Evolutionary conservation across 2,888 invertebrate genomes (phyloP).

Genomic region (Spicauda simplicius): DNA sequence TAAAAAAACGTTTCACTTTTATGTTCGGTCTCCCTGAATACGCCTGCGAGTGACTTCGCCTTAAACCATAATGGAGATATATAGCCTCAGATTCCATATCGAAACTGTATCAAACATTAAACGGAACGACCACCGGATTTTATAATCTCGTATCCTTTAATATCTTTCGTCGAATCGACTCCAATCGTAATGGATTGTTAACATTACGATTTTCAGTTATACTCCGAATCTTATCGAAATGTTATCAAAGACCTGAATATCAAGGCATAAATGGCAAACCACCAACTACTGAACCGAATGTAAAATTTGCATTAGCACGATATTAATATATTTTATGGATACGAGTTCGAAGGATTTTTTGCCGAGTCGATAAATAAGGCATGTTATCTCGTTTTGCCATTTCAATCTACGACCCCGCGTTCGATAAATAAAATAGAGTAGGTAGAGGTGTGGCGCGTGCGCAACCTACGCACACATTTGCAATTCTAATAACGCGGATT

Average conservation of each 20-base stretch:
- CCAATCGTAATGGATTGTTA: constrained; percentile 29
- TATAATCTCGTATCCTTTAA: constrained; percentile 40
- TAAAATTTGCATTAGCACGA: constrained; percentile 33
- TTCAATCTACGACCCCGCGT: constrained; percentile 33
- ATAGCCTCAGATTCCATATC: constrained; percentile 22
- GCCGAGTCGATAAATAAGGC: constrained; percentile 32
- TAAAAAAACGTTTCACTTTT: constrained; percentile 30
- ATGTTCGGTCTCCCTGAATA: constrained; percentile 39
- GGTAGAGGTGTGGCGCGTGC: constrained; percentile 65
- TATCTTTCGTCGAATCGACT: constrained; percentile 36
- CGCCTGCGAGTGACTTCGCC: constrained; percentile 3
- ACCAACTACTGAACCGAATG: constrained; percentile 22
- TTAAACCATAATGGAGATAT: constrained; percentile 36
- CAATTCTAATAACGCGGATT: constrained; percentile 59
- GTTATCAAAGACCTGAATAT: constrained; percentile 20
- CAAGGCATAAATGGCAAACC: constrained; percentile 11
- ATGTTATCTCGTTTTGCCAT: constrained; percentile 35
- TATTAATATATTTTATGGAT: constrained; percentile 39
- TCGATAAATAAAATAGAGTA: constrained; percentile 36
- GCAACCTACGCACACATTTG: constrained; percentile 64
- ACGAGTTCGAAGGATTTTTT: constrained; percentile 26
- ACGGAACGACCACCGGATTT: constrained; percentile 40
- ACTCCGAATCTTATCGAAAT: constrained; percentile 16
- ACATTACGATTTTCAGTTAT: constrained; percentile 30
- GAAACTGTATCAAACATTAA: constrained; percentile 51